These are phyloP conservation scores for Drosophila miranda DNA, from an alignment of 1,140 invertebrate species.

Conservation along the genomic window DNA sequence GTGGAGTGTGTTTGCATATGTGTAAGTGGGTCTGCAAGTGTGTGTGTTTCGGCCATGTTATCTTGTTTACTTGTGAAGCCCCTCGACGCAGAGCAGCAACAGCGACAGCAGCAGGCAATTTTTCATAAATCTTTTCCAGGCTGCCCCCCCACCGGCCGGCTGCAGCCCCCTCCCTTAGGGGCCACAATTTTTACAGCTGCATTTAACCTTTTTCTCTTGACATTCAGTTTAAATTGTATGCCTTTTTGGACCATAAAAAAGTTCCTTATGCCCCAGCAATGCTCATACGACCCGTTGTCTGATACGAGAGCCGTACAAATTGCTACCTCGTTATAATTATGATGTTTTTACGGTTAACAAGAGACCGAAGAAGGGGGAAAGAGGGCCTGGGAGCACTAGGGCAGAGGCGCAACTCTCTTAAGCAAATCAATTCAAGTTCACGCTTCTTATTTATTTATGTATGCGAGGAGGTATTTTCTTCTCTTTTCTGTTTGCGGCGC, in stretches of 20 bases:
- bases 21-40: not conserved
- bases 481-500: constrained; percentile 27
- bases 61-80: constrained; percentile 64
- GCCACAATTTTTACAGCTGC: constrained; percentile 65
- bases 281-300: constrained; percentile 61
- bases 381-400: too few relatives aligned
- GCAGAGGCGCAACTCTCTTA: constrained; percentile 7
- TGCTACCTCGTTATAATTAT: constrained; percentile 77
- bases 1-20: constrained; percentile 3
- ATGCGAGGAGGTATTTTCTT: constrained; percentile 9
- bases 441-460: constrained; percentile 56
- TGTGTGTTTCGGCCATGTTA: constrained; percentile 53
- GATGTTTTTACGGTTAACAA: constrained; percentile 66
- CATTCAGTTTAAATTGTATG: constrained; percentile 69
- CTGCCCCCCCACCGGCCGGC: not conserved
- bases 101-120: constrained; percentile 70
- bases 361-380: not conserved
- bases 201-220: constrained; percentile 74
- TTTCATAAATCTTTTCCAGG: constrained; percentile 70
- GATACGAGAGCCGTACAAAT: constrained; percentile 46
- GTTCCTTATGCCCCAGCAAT: constrained; percentile 39
- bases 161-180: constrained; percentile 8
- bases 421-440: constrained; percentile 80
- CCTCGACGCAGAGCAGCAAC: constrained; percentile 49
- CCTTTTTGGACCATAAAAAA: constrained; percentile 68